Percentiles rank a stretch among this genome's conserved stretches.
Conservation (phyloP, 2,797 vertebrate species). For the Oreochromis grahami region DNA sequence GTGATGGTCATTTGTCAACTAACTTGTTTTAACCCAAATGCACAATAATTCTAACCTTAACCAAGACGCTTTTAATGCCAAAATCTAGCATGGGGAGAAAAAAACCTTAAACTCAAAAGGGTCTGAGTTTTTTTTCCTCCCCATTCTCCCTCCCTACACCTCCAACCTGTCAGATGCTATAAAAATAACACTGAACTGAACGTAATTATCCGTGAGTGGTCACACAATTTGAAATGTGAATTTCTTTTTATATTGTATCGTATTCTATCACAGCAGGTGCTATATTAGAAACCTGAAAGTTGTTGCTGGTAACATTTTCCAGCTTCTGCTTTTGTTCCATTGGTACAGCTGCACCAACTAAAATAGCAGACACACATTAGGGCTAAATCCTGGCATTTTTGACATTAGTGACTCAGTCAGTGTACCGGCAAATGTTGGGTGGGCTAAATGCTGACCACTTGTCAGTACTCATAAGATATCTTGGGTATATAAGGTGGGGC, state of each 20-base stretch:
- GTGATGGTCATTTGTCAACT: background rate
- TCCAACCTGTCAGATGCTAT: background rate
- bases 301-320: background rate
- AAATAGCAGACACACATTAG: background rate
- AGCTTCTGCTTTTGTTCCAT: background rate
- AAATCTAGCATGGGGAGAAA: background rate
- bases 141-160: background rate
- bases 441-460: background rate
- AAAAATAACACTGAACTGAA: background rate
- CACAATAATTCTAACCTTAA: background rate
- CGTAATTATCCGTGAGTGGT: background rate
- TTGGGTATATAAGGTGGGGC: background rate
- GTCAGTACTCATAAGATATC: background rate
- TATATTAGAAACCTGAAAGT: background rate
- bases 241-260: background rate
- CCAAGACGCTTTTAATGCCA: background rate
- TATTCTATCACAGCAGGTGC: background rate
- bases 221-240: background rate
- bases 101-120: background rate
- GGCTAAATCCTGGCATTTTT: background rate
- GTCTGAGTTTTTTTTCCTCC: background rate
- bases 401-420: background rate
- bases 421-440: background rate
- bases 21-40: background rate
- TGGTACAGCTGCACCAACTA: background rate